Percentiles rank a stretch among this genome's conserved stretches.
These are phyloP conservation scores for Kryphioiulus occultus DNA, from an alignment of 2,888 invertebrate genomes.

Conservation along the genomic window DNA sequence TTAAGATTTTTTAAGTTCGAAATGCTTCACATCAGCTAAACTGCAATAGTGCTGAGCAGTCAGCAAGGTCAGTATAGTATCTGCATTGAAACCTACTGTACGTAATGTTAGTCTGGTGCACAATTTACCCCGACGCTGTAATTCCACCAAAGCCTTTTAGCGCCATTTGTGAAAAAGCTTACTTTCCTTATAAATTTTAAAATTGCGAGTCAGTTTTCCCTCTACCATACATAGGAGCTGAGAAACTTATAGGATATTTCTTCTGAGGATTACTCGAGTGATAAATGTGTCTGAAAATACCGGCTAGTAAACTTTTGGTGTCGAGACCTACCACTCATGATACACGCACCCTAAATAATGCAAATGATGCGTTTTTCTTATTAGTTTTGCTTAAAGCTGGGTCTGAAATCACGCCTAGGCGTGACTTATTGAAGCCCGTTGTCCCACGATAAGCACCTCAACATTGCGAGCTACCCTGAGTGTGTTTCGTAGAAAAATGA, in stretches of 20 bases:
- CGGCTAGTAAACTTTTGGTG: background rate
- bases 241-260: background rate
- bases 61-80: too few species aligned
- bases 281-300: background rate
- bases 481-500: background rate
- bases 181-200: conserved; percentile 9
- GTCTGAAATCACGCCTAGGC: background rate
- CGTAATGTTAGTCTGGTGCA: too few species aligned
- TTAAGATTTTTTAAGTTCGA: too few species aligned
- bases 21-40: too few species aligned
- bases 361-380: conserved; percentile 19
- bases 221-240: background rate
- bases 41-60: too few species aligned
- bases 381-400: background rate
- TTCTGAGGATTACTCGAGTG: background rate
- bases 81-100: too few species aligned
- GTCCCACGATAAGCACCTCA: background rate
- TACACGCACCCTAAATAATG: background rate
- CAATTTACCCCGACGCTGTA: too few species aligned
- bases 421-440: background rate
- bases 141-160: background rate
- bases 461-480: background rate
- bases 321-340: background rate
- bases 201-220: background rate
- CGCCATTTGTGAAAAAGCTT: background rate